Base-by-base conservation (phyloP, 2,888 invertebrate genomes). In the Magallana nippona region DNA sequence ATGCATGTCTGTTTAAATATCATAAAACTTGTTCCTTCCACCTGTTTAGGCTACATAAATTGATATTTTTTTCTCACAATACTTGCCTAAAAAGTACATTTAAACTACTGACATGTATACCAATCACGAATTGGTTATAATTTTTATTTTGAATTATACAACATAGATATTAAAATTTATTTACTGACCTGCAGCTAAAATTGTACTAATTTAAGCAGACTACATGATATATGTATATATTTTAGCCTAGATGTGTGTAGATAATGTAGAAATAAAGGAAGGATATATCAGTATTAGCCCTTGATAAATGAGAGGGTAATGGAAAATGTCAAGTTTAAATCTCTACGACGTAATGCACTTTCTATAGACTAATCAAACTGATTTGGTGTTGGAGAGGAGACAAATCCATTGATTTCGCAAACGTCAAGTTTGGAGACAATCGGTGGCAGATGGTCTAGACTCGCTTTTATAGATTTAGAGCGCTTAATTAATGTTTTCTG, bases 381-480 rank as follows among this genome's bases (percentile, higher is more conserved):
- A 71, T 15, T 71, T 27, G 71, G 71, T 71, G 71, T 71, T 27
- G 11, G 13, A 71, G 22, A 71, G 71, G 27, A 71, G 22, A 71
- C 71, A 71, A 71, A 22, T 22, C 15, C 71, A 71, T 71, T 71
- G 71, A 71, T 71, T 71, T 71, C 27, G 32, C 32, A 22, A 71
- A 71, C 32, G 71, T 71, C 71, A 22, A 22, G 71, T 13, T 10
- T 15, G 5, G 2, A 27, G 71, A 60, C 17, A 60, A 60, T 60
- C 8, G n/a, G 60, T 60, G 60, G 60, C 60, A 60, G 60, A 60
- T 27, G 62, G 62, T 62, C 19, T 71, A 71, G 71, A 71, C 71
- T 71, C 27, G 32, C 71, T 71, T 13, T 71, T 22, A 71, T 71
- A 71, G 71, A 71, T 71, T 71, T 71, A 27, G 71, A 71, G 32